Conservation (phyloP, 2,113 vertebrate genomes). For the Sinocyclocheilus anshuiensis region DNA sequence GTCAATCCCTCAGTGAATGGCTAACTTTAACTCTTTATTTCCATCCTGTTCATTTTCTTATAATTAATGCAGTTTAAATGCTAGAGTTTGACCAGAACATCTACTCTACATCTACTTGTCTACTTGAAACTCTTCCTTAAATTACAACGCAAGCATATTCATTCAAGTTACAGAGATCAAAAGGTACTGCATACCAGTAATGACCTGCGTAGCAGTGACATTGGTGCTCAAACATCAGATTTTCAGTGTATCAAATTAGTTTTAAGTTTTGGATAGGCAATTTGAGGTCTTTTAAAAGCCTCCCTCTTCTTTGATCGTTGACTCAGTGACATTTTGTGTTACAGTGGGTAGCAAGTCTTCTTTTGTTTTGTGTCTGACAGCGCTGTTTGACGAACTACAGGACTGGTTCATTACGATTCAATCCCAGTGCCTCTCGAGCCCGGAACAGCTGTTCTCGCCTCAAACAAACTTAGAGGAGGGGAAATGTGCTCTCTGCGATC, state of each 20-base stretch:
- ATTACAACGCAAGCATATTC: background rate
- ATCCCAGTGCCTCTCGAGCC: slow-evolving; percentile 1
- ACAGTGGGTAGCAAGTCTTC: slow-evolving; percentile 17
- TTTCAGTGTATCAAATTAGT: background rate
- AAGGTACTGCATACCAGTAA: background rate
- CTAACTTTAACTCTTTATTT: background rate
- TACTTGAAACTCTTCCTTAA: background rate
- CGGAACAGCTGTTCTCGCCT: slow-evolving; percentile 43
- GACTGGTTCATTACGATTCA: slow-evolving; percentile 48
- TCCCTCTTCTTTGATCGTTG: slow-evolving; percentile 16
- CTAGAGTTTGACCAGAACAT: background rate
- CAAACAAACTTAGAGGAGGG: slow-evolving; percentile 33
- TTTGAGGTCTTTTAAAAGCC: background rate
- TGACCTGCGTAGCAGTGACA: background rate
- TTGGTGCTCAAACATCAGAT: background rate
- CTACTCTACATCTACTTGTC: background rate
- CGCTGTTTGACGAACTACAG: slow-evolving; percentile 41
- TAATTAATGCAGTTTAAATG: background rate
- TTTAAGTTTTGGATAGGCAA: background rate
- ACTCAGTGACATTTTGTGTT: slow-evolving; percentile 42
- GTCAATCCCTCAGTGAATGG: background rate
- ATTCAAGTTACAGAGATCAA: background rate
- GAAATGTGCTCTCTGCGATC: slow-evolving; percentile 29
- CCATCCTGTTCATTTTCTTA: background rate
- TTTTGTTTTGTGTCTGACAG: slow-evolving; percentile 32